These are phyloP conservation scores for Epinephelus coioides DNA, from an alignment of 2,797 vertebrate species.

Conservation along the genomic window DNA sequence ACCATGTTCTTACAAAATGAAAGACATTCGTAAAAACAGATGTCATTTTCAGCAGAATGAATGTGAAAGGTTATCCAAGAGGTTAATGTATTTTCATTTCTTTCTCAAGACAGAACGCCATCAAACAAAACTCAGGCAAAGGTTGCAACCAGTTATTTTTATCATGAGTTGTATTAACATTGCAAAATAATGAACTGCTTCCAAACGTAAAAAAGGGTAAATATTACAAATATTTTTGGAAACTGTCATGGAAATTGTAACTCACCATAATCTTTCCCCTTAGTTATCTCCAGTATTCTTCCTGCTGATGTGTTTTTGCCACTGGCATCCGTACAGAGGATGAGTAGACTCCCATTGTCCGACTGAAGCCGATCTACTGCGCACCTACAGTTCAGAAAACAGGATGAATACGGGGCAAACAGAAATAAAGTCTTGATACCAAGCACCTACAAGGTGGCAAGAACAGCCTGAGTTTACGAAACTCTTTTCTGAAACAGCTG, in stretches of 20 bases:
- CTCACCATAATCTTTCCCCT: slow-evolving; percentile 98
- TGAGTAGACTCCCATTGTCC: slow-evolving; percentile 93
- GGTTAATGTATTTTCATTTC: slow-evolving; percentile 52
- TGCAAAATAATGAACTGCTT: slow-evolving; percentile 35
- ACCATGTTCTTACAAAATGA: slow-evolving; percentile 70
- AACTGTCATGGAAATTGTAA: slow-evolving; percentile 56
- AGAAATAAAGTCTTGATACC: slow-evolving; percentile 1
- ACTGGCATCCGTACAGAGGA: slow-evolving; percentile 95
- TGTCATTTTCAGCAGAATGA: slow-evolving; percentile 55
- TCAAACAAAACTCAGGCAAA: slow-evolving; percentile 47
- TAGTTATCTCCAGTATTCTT: slow-evolving; percentile 95
- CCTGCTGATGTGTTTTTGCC: slow-evolving; percentile 94
- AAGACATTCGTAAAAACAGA: slow-evolving; percentile 68
- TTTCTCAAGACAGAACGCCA: slow-evolving; percentile 49
- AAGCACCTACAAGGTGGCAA: neutral
- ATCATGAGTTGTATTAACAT: slow-evolving; percentile 33
- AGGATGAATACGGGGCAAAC: slow-evolving; percentile 22
- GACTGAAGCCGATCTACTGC: slow-evolving; percentile 93
- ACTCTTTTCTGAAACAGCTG: slow-evolving; percentile 1
- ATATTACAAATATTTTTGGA: slow-evolving; percentile 44
- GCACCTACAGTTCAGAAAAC: slow-evolving; percentile 86
- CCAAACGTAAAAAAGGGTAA: slow-evolving; percentile 35
- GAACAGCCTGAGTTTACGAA: slow-evolving; percentile 1
- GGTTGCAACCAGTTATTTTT: slow-evolving; percentile 34
- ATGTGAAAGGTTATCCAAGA: slow-evolving; percentile 57